Conservation (phyloP, 2,797 vertebrate genomes). For the Melanotaenia trifasciata region DNA sequence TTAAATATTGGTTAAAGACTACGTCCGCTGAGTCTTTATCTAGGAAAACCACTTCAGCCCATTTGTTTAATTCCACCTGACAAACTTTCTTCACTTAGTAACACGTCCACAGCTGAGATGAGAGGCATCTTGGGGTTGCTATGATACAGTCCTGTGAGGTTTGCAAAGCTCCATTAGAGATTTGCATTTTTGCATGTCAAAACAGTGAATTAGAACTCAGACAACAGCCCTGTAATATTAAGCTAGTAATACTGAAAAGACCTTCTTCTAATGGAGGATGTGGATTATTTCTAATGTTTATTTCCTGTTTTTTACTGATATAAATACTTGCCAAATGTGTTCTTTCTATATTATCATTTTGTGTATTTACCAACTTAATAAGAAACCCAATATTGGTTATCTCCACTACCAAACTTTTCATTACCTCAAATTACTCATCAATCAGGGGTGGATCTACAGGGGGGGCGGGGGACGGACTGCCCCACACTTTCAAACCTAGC, state of each 20-base stretch:
- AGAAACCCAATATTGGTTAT: no score
- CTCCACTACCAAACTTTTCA: no score
- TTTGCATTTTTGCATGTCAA: background rate
- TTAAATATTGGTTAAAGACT: background rate
- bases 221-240: no score
- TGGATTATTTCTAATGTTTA: no score
- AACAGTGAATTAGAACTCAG: background rate
- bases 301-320: no score
- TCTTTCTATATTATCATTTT: no score
- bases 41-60: background rate
- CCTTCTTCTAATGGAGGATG: no score
- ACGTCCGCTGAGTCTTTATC: background rate
- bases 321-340: background rate
- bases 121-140: background rate
- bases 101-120: background rate
- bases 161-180: background rate
- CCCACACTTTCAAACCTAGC: no score
- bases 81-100: background rate
- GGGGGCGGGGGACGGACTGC: no score
- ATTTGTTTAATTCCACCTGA: background rate
- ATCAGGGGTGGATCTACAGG: no score
- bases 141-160: background rate
- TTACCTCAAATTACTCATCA: no score
- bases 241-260: background rate
- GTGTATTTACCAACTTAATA: no score